Evolutionary conservation across 2,797 vertebrate genomes (phyloP), one percentile per base, ranked within the genome.

Genomic region (Lophius americanus): DNA sequence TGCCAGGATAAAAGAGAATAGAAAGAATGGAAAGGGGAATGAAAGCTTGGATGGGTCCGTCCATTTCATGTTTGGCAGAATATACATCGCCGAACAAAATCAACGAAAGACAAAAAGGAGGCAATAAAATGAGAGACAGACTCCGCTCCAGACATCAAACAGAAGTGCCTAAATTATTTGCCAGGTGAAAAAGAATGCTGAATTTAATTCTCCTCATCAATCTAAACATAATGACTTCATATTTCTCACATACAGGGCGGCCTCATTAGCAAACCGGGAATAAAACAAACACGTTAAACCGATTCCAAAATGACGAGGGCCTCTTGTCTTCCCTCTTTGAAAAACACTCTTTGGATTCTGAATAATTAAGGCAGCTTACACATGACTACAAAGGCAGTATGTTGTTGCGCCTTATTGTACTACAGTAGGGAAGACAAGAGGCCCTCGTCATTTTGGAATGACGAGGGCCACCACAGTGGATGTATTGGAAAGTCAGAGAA

Each of bases 281-380:
- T 72, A 72, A 87, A 86, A 82, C 79, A 88, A 86, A 85, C 75
- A 82, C 7, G 65, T 70, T 75, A 65, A 77, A 81, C 65, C 51
- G 38, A 69, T 71, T 83, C 67, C 73, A 64, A 60, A 76, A 74
- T 42, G 71, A 82, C 54, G 64, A 71, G 75, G 50, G 74, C 77
- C 83, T 88, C 80, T 85, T 84, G 73, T 88, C 76, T 70, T 64
- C 53, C 58, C 69, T 52, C 74, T 86, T 78, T 89, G 85, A 89
- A 83, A 84, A 52, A 60, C 76, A 75, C 79, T 85, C 83, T 70
- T 23, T 23, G 23, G 71, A 75, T 68, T 9, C 39, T 79, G 79
- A 79, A 85, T 89, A 88, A 91, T 86, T 84, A 88, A 67, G 73
- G 58, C 63, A 66, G 83, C 76, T 89, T 82, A 81, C 13, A 8